Base-by-base conservation (phyloP, 2,888 invertebrate genomes). In the Zaprionus bogoriensis region DNA sequence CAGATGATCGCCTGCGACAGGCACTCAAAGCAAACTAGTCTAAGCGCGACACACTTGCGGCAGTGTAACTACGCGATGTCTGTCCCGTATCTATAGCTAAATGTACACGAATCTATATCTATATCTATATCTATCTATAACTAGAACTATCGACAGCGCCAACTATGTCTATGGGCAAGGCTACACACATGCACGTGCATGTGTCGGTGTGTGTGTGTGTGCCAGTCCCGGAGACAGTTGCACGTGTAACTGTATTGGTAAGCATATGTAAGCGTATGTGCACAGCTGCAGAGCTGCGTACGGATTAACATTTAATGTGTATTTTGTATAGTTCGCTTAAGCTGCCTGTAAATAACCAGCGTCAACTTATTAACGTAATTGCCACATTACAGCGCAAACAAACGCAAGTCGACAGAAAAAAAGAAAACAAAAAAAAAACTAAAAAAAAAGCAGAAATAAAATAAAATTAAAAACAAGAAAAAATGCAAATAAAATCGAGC, bases 261-360 rank as follows among this genome's bases (percentile, higher is more conserved):
- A 20, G n/a, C 39, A 41, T n/a, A 9, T 36, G 10, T 10, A 27
- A 27, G 27, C n/a, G 27, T 10, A 27, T 27, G 27, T n/a, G 3
- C 10, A 9, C 9, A 27, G 10, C 9, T 27, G 27, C n/a, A 10
- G 27, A 9, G 10, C 27, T 10, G 27, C 55, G 36, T 57, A 60
- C 41, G 50, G 60, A 73, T 75, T 59, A 61, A 63, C 44, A 63
- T 57, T 73, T 57, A 73, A 82, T 79, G 80, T 75, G 79, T 75
- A 62, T 67, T 69, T 67, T 85, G 58, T 69, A 67, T 70, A 75
- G 61, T 68, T 74, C 5, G 19, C 67, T 50, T 67, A 66, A 78
- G 67, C 57, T 63, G 52, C 51, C 46, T 80, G 80, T 80, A 80
- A 85, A 82, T 85, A 80, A 41, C 36, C 17, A 65, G 57, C 45